Evolutionary conservation across 2,797 vertebrate species (phyloP), one percentile per base, ranked within the genome.

Genomic region (Orientallactaga sibirica): DNA sequence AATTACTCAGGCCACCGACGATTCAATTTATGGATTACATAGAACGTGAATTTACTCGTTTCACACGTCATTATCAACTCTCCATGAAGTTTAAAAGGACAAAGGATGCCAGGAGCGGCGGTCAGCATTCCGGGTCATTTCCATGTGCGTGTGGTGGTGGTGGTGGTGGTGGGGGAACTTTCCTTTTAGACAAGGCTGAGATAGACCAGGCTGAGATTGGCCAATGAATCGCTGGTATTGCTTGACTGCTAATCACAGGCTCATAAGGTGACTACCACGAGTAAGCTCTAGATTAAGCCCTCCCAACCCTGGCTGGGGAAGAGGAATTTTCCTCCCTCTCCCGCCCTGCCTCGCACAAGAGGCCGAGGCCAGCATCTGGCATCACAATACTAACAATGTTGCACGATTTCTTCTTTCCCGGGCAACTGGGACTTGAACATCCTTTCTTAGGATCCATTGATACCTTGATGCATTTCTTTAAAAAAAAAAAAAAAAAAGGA

Each of bases 361-460:
- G 94, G 79, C 94, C 64, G 93, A 68, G 95, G 78, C 48, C 92
- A 66, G 95, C 96, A 88, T 80, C 94, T 79, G 92, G 94, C 87
- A 88, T 48, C 90, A 52, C 61, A 71, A 66, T 25, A 20, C 86
- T 43, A 58, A 88, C 95, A 48, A 87, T 71, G 90, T 48, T 76
- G 86, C 93, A 81, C 83, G 97, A 91, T 83, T 94, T 93, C 94
- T 76, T n/a, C 74, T 88, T 79, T 76, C 16, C 78, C 58, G 73
- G 79, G 79, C 87, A 84, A 24, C 84, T 76, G 33, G 75, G 70
- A 86, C 89, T 48, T 48, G 48, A 48, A 86, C 76, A 80, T 16
- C 83, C 70, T 37, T 93, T 71, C 80, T 73, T 78, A 19, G 71
- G 68, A 33, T 27, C 79, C 70, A 4, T 62, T 2, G 86, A 25